These are phyloP conservation scores for Halocynthia roretzi DNA, from an alignment of 23 tunicate species.

Conservation along the genomic window DNA sequence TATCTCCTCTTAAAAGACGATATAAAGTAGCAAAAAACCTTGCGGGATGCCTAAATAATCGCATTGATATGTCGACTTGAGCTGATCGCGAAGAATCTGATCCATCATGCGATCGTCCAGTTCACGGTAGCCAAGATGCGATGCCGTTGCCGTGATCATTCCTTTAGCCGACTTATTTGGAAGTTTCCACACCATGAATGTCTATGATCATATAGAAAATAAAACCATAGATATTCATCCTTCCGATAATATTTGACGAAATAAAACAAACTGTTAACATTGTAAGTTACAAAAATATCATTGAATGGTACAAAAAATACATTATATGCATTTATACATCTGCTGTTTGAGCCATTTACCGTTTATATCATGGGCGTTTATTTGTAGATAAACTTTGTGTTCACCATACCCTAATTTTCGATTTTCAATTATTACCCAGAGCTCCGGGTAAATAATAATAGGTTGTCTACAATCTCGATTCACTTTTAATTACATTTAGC, in stretches of 20 bases:
- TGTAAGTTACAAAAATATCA: background rate
- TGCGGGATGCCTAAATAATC: conserved; percentile 88
- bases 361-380: too few relatives aligned
- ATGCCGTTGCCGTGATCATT: conserved; percentile 49
- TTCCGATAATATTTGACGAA: background rate
- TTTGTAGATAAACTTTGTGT: too few relatives aligned
- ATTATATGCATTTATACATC: too few relatives aligned
- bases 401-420: too few relatives aligned
- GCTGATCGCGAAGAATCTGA: conserved; percentile 61
- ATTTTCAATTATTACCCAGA: too few relatives aligned
- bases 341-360: too few relatives aligned
- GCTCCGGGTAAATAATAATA: too few relatives aligned
- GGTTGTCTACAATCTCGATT: too few relatives aligned
- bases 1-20: background rate
- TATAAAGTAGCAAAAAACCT: conserved; percentile 24
- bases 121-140: conserved; percentile 45
- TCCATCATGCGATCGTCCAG: conserved; percentile 36
- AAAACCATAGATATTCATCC: background rate
- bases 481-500: too few relatives aligned
- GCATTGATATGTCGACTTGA: conserved; percentile 66
- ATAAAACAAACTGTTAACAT: background rate
- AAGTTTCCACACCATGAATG: conserved; percentile 75
- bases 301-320: background rate
- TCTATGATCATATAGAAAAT: conserved; percentile 20
- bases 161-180: conserved; percentile 62